These are phyloP conservation scores for Ditula angustiorana DNA, from an alignment of 2,888 invertebrate genomes.

Conservation along the genomic window DNA sequence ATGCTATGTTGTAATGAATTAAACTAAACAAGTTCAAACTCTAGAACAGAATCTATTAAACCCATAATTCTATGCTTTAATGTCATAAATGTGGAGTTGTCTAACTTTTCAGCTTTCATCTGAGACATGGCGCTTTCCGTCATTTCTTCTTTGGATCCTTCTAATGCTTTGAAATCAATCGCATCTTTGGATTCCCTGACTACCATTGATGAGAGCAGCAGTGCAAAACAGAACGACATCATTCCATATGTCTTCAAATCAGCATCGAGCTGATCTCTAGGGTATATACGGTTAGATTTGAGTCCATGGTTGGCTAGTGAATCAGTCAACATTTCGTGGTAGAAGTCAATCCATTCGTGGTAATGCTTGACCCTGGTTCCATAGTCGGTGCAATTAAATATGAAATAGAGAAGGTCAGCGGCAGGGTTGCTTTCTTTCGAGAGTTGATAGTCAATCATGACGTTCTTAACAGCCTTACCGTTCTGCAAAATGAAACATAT, in stretches of 20 bases:
- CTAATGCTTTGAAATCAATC: slow-evolving; percentile 39
- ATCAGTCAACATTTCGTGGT: slow-evolving; percentile 50
- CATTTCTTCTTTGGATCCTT: slow-evolving; percentile 12
- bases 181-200: slow-evolving; percentile 48
- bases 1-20: not conserved
- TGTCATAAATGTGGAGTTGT: slow-evolving; percentile 40
- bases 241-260: slow-evolving; percentile 53
- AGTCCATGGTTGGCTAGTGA: slow-evolving; percentile 47
- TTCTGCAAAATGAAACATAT: slow-evolving; percentile 50
- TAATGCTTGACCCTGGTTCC: slow-evolving; percentile 49
- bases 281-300: slow-evolving; percentile 47
- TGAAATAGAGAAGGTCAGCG: slow-evolving; percentile 53
- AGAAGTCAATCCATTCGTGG: slow-evolving; percentile 54
- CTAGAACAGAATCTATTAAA: slow-evolving; percentile 48
- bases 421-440: slow-evolving; percentile 52
- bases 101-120: slow-evolving; percentile 1
- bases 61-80: slow-evolving; percentile 48
- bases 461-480: slow-evolving; percentile 45
- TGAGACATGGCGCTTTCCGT: not conserved
- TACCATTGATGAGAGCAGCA: slow-evolving; percentile 44
- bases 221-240: slow-evolving; percentile 42
- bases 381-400: slow-evolving; percentile 59
- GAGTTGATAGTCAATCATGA: slow-evolving; percentile 61
- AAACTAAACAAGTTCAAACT: slow-evolving; percentile 45
- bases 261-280: slow-evolving; percentile 50